Percentiles rank a stretch among this genome's conserved stretches.
These are phyloP conservation scores for Drosophila birchii DNA, from an alignment of 2,888 invertebrate genomes.

Conservation along the genomic window DNA sequence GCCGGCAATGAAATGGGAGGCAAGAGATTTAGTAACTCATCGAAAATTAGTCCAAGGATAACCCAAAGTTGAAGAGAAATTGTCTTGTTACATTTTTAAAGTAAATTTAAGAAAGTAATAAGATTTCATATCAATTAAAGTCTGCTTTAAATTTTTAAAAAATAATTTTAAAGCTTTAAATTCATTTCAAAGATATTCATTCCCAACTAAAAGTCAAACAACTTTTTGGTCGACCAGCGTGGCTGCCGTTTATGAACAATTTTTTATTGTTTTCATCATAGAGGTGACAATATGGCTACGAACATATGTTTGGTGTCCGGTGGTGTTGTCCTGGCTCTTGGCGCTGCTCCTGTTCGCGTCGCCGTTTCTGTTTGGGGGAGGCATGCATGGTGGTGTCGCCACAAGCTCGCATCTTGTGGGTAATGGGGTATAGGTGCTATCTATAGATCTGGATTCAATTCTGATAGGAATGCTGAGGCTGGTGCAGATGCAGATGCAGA, in stretches of 20 bases:
- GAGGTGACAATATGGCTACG: neutral
- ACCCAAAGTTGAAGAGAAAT: neutral
- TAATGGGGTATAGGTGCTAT: neutral
- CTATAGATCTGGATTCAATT: neutral
- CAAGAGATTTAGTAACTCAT: conserved; percentile 1
- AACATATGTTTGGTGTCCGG: neutral
- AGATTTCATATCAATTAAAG: neutral
- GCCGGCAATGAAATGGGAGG: conserved; percentile 17
- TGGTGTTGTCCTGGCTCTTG: conserved; percentile 3
- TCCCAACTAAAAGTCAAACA: neutral
- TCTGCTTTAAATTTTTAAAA: neutral
- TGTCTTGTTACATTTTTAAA: neutral
- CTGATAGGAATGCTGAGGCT: neutral
- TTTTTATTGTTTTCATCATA: conserved; percentile 47
- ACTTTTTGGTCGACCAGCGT: neutral
- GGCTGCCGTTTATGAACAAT: conserved; percentile 59
- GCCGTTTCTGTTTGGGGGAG: conserved; percentile 7
- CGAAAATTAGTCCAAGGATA: neutral
- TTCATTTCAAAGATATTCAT: neutral
- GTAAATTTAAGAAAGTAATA: neutral
- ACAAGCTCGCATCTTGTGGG: conserved; percentile 3
- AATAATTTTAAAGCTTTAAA: neutral
- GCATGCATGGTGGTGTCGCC: conserved; percentile 28
- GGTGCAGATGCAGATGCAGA: neutral
- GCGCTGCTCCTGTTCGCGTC: conserved; percentile 2